Conservation (phyloP, 1,140 invertebrate species). For the Drosophila mayri region DNA sequence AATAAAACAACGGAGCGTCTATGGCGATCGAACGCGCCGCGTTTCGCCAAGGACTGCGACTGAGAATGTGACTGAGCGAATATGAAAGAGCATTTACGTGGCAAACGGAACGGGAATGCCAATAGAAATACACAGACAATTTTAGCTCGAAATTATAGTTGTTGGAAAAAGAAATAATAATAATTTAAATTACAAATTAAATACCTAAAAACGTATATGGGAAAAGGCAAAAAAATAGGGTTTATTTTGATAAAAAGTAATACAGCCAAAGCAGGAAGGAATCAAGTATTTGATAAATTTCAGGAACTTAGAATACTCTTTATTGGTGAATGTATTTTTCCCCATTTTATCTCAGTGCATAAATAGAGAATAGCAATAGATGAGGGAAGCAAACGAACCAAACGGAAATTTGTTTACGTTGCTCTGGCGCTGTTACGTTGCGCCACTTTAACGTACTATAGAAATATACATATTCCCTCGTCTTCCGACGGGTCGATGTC, state of each 20-base stretch:
- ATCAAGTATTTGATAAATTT: not conserved
- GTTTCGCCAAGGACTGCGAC: constrained; percentile 56
- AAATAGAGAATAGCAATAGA: constrained; percentile 17
- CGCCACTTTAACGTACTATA: constrained; percentile 8
- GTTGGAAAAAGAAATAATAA: not conserved
- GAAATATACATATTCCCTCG: constrained; percentile 18
- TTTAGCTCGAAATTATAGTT: not conserved
- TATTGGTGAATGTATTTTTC: not conserved
- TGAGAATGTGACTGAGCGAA: constrained; percentile 41
- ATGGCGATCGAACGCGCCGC: constrained; percentile 55
- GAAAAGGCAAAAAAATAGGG: too few relatives aligned
- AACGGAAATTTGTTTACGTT: constrained; percentile 48
- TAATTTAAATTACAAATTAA: not conserved
- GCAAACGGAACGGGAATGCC: constrained; percentile 25
- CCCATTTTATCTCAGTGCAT: not conserved
- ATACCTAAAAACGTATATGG: not conserved
- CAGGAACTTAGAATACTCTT: not conserved
- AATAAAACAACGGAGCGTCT: constrained; percentile 39
- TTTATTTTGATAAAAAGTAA: not conserved
- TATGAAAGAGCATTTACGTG: constrained; percentile 47
- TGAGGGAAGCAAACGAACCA: constrained; percentile 13
- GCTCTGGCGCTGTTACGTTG: constrained; percentile 37
- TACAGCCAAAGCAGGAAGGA: not conserved
- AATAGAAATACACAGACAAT: constrained; percentile 22
- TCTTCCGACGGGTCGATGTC: constrained; percentile 17